Conservation (phyloP, 1,140 invertebrate species). For the Coelopa frigida region DNA sequence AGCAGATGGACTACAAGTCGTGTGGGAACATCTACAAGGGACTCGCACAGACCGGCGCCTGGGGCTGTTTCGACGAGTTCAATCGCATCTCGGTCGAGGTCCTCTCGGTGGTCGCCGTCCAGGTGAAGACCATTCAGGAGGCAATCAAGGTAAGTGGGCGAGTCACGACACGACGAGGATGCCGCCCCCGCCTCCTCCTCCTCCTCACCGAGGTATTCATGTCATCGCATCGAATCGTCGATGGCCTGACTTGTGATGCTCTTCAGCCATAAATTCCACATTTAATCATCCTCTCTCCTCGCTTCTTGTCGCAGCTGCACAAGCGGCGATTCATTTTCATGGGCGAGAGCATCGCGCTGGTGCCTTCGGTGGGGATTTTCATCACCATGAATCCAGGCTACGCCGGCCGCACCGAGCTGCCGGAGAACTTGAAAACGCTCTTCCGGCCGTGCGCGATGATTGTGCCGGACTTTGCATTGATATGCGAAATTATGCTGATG, state of each 20-base stretch:
- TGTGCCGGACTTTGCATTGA: slow-evolving; percentile 77
- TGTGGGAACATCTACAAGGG: slow-evolving; percentile 88
- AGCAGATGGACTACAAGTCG: slow-evolving; percentile 95
- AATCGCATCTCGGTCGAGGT: slow-evolving; percentile 91
- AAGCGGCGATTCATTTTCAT: slow-evolving; percentile 58
- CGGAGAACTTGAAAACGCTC: slow-evolving; percentile 39
- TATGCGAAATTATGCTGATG: slow-evolving; percentile 82
- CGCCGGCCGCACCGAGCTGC: slow-evolving; percentile 52
- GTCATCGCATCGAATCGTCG: neutral
- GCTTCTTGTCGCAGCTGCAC: slow-evolving; percentile 33
- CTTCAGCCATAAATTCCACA: neutral
- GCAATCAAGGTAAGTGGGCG: slow-evolving; percentile 38
- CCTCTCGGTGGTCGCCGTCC: slow-evolving; percentile 88
- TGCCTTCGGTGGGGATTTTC: slow-evolving; percentile 77
- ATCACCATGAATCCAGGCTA: slow-evolving; percentile 95
- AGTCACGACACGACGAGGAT: neutral
- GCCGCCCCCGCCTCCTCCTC: too few relatives aligned
- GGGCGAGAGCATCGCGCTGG: slow-evolving; percentile 71
- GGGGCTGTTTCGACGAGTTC: slow-evolving; percentile 96
- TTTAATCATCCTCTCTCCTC: neutral
- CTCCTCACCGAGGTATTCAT: neutral
- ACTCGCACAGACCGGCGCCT: slow-evolving; percentile 79
- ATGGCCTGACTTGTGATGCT: slow-evolving; percentile 3
- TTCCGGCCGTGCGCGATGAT: slow-evolving; percentile 79
- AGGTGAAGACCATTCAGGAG: slow-evolving; percentile 57